These are phyloP conservation scores for Crax fasciolata DNA, from an alignment of 2,797 vertebrate species.

Conservation along the genomic window DNA sequence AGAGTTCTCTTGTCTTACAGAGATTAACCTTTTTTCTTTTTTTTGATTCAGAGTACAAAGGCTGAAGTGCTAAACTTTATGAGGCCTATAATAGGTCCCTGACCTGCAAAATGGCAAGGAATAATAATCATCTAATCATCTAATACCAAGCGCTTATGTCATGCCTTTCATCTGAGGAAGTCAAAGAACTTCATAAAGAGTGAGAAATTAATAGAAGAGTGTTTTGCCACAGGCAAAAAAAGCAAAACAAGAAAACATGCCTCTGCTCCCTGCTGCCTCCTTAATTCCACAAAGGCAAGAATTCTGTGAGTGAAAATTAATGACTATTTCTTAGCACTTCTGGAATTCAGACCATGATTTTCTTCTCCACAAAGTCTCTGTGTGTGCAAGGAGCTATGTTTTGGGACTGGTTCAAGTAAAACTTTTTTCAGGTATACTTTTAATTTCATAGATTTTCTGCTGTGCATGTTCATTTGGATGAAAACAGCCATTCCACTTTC, in stretches of 20 bases:
- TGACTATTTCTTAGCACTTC: constrained; percentile 36
- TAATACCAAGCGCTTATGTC: constrained; percentile 56
- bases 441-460: not conserved
- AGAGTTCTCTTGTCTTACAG: not conserved
- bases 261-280: not conserved
- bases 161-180: constrained; percentile 65
- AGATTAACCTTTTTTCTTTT: not conserved
- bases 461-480: not conserved
- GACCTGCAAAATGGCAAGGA: constrained; percentile 23
- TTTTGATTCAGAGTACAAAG: not conserved
- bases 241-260: not conserved
- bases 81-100: constrained; percentile 14
- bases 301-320: constrained; percentile 22
- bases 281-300: constrained; percentile 17
- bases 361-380: not conserved
- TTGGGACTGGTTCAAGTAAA: not conserved
- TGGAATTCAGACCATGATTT: not conserved
- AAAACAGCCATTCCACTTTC: not conserved
- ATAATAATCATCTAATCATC: constrained; percentile 60
- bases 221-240: constrained; percentile 52
- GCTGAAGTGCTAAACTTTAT: constrained; percentile 34
- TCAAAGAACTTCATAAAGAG: constrained; percentile 56
- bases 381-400: not conserved
- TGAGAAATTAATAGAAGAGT: constrained; percentile 54
- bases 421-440: not conserved